Evolutionary conservation across 2,888 invertebrate species (phyloP).

Genomic region (Anticlea derivata): DNA sequence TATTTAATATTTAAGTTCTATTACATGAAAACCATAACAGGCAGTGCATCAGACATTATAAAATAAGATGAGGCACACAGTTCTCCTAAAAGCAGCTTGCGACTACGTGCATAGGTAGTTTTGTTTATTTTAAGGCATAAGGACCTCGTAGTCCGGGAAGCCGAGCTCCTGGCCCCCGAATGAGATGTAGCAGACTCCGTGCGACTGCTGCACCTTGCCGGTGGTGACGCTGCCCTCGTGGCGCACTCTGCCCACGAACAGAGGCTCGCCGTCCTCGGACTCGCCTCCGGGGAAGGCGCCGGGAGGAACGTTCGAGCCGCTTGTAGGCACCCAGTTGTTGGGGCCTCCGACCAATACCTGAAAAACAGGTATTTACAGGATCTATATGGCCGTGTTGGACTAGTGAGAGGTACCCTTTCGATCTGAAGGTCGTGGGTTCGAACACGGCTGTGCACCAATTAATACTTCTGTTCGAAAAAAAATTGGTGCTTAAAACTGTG

Average conservation of each 20-base stretch:
- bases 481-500: too few relatives aligned
- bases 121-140: constrained; percentile 69
- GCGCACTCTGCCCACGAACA: constrained; percentile 90
- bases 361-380: not conserved
- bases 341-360: constrained; percentile 84
- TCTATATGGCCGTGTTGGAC: not conserved
- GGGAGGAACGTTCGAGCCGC: constrained; percentile 88
- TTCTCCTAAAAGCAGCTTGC: constrained; percentile 25
- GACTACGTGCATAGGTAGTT: constrained; percentile 36
- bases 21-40: constrained; percentile 43
- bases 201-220: constrained; percentile 93
- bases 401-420: too few relatives aligned
- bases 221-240: constrained; percentile 91
- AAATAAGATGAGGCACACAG: constrained; percentile 42
- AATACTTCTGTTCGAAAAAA: too few relatives aligned
- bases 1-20: too few relatives aligned
- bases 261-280: constrained; percentile 90
- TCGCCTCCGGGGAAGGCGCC: constrained; percentile 89
- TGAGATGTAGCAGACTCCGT: constrained; percentile 92
- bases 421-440: too few relatives aligned
- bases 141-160: constrained; percentile 92
- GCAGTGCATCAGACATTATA: constrained; percentile 47
- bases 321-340: constrained; percentile 88
- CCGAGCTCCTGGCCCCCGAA: constrained; percentile 91
- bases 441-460: too few relatives aligned